Evolutionary conservation across 2,888 invertebrate genomes (phyloP), one percentile per base, ranked within the genome.

Genomic region (Tromatobia lineatoria): DNA sequence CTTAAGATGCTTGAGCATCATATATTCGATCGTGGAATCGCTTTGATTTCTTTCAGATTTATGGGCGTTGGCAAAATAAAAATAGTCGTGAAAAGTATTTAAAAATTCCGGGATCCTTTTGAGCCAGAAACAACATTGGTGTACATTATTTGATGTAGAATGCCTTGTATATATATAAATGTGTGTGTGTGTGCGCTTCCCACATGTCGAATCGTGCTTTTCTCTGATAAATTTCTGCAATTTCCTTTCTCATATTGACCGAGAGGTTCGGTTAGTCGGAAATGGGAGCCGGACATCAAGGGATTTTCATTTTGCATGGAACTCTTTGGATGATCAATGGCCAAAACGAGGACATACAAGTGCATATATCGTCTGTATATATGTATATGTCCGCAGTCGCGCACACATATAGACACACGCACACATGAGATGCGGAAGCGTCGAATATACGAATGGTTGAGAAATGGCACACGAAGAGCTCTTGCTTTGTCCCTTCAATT

Each of bases 221-320:
- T 67, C 57, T 57, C 57, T 67, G 76, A 67, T 57, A 57, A 57
- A 47, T 59, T 57, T 47, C 13, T 3, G 10, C 57, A 57, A 67
- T 38, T 42, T 67, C 54, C 20, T 57, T n/a, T 6, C 61, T 54
- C 23, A 34, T 23, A 47, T 20, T 6, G 29, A 15, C 29, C 18
- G n/a, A 59, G 29, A 13, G 15, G 18, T 15, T n/a, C 15, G 25
- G 11, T 13, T 57, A 13, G 29, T 23, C 23, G 11, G 7, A 18
- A 52, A 52, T 10, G 18, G 10, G 54, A 23, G 25, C 10, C 23
- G 15, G 23, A 20, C 8, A 23, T 52, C 2, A 52, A 20, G 23
- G 23, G 54, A 23, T 54, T 23, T 23, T 54, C 54, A 23, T 54
- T 54, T 54, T 23, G 23, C 54, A 54, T 11, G 11, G 11, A 18